Percentiles rank a stretch among this genome's conserved stretches.
Conservation (phyloP, 2,113 vertebrate species). For the Corythornis vintsioides region DNA sequence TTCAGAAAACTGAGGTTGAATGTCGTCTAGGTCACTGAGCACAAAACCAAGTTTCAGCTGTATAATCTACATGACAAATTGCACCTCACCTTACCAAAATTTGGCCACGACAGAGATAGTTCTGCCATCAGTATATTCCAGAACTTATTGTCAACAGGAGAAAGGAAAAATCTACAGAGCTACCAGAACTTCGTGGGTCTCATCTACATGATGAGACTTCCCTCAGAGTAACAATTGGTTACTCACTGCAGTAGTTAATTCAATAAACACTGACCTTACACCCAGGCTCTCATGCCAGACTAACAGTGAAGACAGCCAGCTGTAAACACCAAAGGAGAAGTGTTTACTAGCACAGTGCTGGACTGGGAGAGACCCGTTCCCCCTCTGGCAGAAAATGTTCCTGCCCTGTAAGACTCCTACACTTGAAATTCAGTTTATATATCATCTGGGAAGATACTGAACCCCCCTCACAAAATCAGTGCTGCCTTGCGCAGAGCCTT, state of each 20-base stretch:
- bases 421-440: not conserved
- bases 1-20: not conserved
- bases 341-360: rapidly evolving
- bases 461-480: not conserved
- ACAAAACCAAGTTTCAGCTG: constrained; percentile 2
- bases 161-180: not conserved
- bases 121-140: not conserved
- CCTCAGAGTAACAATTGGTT: not conserved
- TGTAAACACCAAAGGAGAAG: not conserved
- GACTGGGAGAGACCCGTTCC: not conserved
- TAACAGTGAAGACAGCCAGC: not conserved
- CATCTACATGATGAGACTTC: not conserved
- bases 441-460: not conserved
- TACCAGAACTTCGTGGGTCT: not conserved
- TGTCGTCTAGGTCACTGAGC: not conserved
- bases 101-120: rapidly evolving
- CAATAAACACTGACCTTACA: not conserved
- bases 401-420: not conserved
- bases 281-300: not conserved
- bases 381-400: not conserved
- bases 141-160: not conserved
- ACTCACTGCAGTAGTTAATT: not conserved
- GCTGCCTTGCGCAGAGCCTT: not conserved
- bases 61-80: not conserved
- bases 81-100: not conserved